Conservation (phyloP, 2,888 invertebrate genomes). For the Ophion costatus region DNA sequence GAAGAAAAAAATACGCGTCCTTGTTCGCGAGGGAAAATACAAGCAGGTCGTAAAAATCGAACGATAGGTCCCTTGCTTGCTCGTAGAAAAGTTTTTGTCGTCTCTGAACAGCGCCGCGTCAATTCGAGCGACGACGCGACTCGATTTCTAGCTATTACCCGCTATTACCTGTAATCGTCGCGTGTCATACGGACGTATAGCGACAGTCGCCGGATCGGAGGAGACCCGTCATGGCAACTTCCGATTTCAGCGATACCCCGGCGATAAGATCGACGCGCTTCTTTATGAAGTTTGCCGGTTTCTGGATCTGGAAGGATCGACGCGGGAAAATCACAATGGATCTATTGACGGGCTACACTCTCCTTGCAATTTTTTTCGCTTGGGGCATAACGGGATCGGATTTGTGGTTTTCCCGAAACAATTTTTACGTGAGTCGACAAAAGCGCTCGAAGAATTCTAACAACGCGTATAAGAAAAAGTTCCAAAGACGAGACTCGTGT, state of each 20-base stretch:
- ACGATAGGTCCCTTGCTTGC: background rate
- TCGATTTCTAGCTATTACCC: slow-evolving; percentile 15
- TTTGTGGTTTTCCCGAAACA: slow-evolving; percentile 54
- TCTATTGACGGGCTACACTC: slow-evolving; percentile 54
- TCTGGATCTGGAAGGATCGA: slow-evolving; percentile 62
- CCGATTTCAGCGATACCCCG: slow-evolving; percentile 32
- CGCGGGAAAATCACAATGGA: slow-evolving; percentile 48
- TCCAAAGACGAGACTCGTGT: background rate
- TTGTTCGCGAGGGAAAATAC: too few species aligned
- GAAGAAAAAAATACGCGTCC: too few species aligned
- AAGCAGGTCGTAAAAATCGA: too few species aligned
- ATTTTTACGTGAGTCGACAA: slow-evolving; percentile 67
- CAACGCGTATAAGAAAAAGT: too few species aligned
- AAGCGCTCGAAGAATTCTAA: background rate
- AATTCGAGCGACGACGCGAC: background rate
- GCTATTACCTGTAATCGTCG: slow-evolving; percentile 41
- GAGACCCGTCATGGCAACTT: slow-evolving; percentile 19
- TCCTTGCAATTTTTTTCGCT: slow-evolving; percentile 48
- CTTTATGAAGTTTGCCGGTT: slow-evolving; percentile 66
- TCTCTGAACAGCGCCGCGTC: background rate
- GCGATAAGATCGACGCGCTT: slow-evolving; percentile 64
- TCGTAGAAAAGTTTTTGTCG: slow-evolving; percentile 13
- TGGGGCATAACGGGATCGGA: slow-evolving; percentile 48
- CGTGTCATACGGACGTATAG: slow-evolving; percentile 30
- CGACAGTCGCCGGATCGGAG: slow-evolving; percentile 22